Evolutionary conservation across 2,113 vertebrate genomes (phyloP), one percentile per base, ranked within the genome.

Genomic region (Callaeas wilsoni): DNA sequence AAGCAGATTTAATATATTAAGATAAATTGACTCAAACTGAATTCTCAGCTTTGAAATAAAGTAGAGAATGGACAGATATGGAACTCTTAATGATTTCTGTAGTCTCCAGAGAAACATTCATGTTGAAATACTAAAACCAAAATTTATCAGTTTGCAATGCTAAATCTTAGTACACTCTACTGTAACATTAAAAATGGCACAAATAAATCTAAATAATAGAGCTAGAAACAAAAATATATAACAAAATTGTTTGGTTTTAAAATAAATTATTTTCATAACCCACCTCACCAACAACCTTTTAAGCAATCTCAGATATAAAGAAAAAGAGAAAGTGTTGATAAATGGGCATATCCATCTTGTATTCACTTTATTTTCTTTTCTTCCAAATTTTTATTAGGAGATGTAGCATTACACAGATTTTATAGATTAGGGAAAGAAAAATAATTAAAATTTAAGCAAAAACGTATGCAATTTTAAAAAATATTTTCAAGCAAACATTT

Each of bases 41-140:
- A 89, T 76, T 42, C 11, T 21, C 55, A 71, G 26, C 63, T 83
- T 91, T 82, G 57, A 96, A 94, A 87, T 84, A n/a, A 94, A 93
- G 65, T 44, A 70, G 17, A 60, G 29, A 91, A 81, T 8, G 71
- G 70, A 60, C 41, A 78, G 17, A 76, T 33, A 62, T 1, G 42
- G 50, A 90, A 67, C 17, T 35, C 33, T 6, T 33, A 41, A 37
- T 15, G 39, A 59, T 25, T 79, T 79, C 44, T 69, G 23, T n/a
- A 79, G 41, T 78, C n/a, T 90, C 71, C 50, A 88, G 46, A 85
- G 68, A 50, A 91, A 85, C 56, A 71, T 10, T 37, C 2, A 32
- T 20, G 79, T 56, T 63, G 50, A 86, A 90, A 81, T 47, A 55
- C 16, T 59, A 86, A 65, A 90, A 18, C 4, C 2, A 65, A 74